phyloP scores from a whole-genome alignment of 2,888 invertebrate genomes.

The Drosophila mettleri region DNA sequence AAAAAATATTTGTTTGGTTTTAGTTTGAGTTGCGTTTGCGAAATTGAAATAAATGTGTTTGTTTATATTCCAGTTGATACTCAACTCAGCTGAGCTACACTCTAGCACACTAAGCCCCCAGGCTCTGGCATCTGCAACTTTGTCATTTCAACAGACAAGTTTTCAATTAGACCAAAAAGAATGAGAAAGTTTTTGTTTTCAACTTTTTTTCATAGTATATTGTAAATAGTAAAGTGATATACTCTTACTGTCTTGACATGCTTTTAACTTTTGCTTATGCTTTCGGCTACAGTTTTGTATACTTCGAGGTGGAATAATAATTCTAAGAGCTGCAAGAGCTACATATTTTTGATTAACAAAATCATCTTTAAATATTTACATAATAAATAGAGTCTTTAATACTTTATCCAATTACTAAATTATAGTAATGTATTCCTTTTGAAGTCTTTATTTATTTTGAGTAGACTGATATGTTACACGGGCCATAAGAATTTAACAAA shows the following conservation, averaged over 20 bases:
- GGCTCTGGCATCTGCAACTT: constrained; percentile 16
- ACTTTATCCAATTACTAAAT: too few species aligned
- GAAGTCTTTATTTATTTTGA: too few species aligned
- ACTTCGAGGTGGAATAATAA: background rate
- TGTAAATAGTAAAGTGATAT: constrained; percentile 7
- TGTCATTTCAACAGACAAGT: constrained; percentile 1
- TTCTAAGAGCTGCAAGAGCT: background rate
- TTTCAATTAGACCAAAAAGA: constrained; percentile 17
- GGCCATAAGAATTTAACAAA: too few species aligned
- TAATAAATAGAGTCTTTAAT: too few species aligned
- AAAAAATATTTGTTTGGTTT: constrained; percentile 61
- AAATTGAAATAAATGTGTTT: constrained; percentile 60
- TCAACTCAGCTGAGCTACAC: constrained; percentile 1
- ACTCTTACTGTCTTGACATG: background rate
- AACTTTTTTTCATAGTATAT: background rate
- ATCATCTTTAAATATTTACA: background rate
- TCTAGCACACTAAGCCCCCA: constrained; percentile 7
- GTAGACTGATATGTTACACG: too few species aligned
- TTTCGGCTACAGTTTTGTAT: background rate
- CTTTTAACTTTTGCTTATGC: background rate
- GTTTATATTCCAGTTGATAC: constrained; percentile 53
- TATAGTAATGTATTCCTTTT: too few species aligned
- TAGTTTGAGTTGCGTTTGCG: constrained; percentile 53
- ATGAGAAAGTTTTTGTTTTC: constrained; percentile 2
- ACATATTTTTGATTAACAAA: background rate